phyloP scores from a whole-genome alignment of 2,888 invertebrate species.

The Teinopalpus imperialis region DNA sequence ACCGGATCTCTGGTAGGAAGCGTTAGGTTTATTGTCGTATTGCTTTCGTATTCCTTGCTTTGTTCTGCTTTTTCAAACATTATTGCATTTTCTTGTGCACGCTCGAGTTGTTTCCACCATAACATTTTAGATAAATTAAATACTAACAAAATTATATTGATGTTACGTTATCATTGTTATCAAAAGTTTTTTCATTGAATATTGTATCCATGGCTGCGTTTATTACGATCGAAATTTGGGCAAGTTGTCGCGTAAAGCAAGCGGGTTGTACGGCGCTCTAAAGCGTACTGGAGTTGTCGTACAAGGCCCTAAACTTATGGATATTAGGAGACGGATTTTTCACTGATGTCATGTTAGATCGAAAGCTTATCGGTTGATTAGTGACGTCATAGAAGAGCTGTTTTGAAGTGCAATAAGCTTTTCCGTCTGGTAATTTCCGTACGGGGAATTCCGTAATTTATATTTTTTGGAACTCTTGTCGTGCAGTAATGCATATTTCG shows the following conservation, averaged over 20 bases:
- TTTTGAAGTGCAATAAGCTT: conserved; percentile 19
- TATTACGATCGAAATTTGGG: conserved; percentile 37
- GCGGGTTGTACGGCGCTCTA: conserved; percentile 60
- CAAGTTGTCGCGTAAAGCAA: conserved; percentile 42
- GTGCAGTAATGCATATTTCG: too few species aligned
- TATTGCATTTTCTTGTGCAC: conserved; percentile 58
- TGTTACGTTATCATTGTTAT: conserved; percentile 31
- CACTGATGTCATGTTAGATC: conserved; percentile 57
- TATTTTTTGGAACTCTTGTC: neutral
- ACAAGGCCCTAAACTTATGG: conserved; percentile 54
- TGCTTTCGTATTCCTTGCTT: conserved; percentile 54
- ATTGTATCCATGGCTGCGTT: conserved; percentile 64
- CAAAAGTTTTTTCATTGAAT: conserved; percentile 33
- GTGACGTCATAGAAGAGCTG: conserved; percentile 53
- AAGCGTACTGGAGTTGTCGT: conserved; percentile 65
- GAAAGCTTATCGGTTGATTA: conserved; percentile 63
- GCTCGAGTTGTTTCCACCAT: conserved; percentile 78
- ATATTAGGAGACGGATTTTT: conserved; percentile 60
- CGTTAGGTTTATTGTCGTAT: conserved; percentile 61
- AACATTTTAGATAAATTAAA: conserved; percentile 55
- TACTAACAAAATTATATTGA: conserved; percentile 14
- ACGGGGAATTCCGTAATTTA: conserved; percentile 4
- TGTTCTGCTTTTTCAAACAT: conserved; percentile 71
- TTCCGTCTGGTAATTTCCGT: conserved; percentile 11
- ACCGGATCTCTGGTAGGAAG: conserved; percentile 63